Evolutionary conservation across 2,113 vertebrate species (phyloP), one percentile per base, ranked within the genome.

Genomic region (Sceloporus undulatus): DNA sequence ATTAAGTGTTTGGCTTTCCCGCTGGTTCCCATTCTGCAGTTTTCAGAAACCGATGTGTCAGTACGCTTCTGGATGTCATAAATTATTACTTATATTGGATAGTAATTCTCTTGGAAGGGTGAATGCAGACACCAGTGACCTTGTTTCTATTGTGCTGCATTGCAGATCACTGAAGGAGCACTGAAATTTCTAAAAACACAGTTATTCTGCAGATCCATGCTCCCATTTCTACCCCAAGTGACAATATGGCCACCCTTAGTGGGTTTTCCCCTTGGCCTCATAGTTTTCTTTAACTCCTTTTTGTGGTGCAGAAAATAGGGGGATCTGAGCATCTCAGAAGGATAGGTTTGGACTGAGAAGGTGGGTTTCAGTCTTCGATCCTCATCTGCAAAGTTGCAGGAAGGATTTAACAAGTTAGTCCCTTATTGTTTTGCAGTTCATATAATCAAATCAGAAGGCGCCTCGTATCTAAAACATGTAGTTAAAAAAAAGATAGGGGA

Each of bases 71-170:
- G 19, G 56, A 84, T 79, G 85, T 5, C 80, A 70, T 87, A 88
- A 78, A 89, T 87, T 88, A 88, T 86, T 59, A 40, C 6, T 88
- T 87, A 79, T 66, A 79, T 48, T 89, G 85, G 78, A 65, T 82
- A 76, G 78, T 87, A 82, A 88, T 40, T 80, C 42, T 19, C 81
- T 88, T 88, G 85, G 79, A 89, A 66, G 74, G 82, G 78, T 92
- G 91, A 94, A 90, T 66, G 42, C 34, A 90, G 70, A n/a, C 82
- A 87, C 38, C 74, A 25, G 34, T 91, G 81, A 83, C 79, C 89
- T 91, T 81, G 62, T 62, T 84, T 91, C 91, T 92, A 65, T 89
- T 40, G 78, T 56, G 83, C 77, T 86, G 77, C 74, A 85, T 84
- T 76, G 76, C 82, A 74, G 66, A 80, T 27, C 16, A 3, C 8